Evolutionary conservation across 2,797 vertebrate species (phyloP).

Genomic region (Xenops minutus): DNA sequence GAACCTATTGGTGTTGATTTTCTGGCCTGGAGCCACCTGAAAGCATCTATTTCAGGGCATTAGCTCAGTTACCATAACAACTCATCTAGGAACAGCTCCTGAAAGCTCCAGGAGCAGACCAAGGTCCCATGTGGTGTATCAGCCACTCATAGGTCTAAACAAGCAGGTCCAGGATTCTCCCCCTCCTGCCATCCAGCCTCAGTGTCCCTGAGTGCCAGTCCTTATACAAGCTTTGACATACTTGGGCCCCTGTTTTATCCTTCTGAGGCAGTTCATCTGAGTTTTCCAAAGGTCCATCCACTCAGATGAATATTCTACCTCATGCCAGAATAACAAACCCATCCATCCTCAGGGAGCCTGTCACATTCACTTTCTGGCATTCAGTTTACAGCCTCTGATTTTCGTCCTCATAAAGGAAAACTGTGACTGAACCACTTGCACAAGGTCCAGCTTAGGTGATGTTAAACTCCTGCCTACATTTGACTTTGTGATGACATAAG

Average conservation of each 20-base stretch:
- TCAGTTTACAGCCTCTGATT: neutral
- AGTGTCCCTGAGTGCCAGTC: neutral
- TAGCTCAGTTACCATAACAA: slow-evolving; percentile 65
- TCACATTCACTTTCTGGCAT: neutral
- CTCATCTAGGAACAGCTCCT: slow-evolving; percentile 14
- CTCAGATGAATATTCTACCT: neutral
- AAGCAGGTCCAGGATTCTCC: neutral
- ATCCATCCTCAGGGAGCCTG: neutral
- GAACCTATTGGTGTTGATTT: slow-evolving; percentile 56
- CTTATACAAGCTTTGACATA: neutral
- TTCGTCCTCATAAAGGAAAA: neutral
- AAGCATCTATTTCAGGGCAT: slow-evolving; percentile 42
- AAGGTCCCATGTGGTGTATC: neutral
- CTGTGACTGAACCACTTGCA: neutral
- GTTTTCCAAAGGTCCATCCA: neutral
- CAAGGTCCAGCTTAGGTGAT: neutral
- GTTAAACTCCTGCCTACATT: neutral
- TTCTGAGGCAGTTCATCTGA: neutral
- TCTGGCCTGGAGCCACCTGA: slow-evolving; percentile 54
- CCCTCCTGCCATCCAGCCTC: neutral
- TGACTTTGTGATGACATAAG: neutral
- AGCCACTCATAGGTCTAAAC: neutral
- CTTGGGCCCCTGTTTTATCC: neutral
- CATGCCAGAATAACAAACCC: neutral
- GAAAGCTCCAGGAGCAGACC: neutral